Evolutionary conservation across 2,888 invertebrate genomes (phyloP).

Genomic region (Mechanitis messenoides): DNA sequence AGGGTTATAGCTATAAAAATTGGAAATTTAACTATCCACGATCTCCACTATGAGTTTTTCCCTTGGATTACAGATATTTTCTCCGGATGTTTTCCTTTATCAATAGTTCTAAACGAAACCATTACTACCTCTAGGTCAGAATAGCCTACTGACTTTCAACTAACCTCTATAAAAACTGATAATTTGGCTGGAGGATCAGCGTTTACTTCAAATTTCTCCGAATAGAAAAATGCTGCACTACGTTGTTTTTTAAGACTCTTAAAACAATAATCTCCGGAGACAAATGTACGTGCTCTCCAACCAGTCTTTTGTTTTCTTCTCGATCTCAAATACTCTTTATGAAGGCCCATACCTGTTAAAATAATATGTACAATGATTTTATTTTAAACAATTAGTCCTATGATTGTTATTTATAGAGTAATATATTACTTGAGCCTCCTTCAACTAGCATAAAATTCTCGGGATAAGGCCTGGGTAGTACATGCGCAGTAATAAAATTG

Average conservation of each 20-base stretch:
- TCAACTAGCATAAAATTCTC: constrained; percentile 47
- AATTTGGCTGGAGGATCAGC: constrained; percentile 45
- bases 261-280: constrained; percentile 52
- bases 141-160: background rate
- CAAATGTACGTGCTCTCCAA: constrained; percentile 53
- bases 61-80: too few species aligned
- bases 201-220: constrained; percentile 53
- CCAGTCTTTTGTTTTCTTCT: constrained; percentile 42
- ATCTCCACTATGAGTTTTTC: too few species aligned
- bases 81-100: too few species aligned
- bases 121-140: too few species aligned
- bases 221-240: constrained; percentile 46
- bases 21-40: too few species aligned
- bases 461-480: constrained; percentile 54
- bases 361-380: background rate
- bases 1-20: too few species aligned
- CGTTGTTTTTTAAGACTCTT: constrained; percentile 36
- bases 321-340: constrained; percentile 40
- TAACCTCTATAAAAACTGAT: constrained; percentile 31
- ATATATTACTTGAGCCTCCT: constrained; percentile 41
- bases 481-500: constrained; percentile 55
- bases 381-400: background rate
- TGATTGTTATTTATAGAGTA: background rate
- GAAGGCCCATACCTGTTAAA: constrained; percentile 46
- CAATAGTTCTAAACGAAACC: too few species aligned